Evolutionary conservation across 2,113 vertebrate genomes (phyloP).

Genomic region (Calonectris borealis): DNA sequence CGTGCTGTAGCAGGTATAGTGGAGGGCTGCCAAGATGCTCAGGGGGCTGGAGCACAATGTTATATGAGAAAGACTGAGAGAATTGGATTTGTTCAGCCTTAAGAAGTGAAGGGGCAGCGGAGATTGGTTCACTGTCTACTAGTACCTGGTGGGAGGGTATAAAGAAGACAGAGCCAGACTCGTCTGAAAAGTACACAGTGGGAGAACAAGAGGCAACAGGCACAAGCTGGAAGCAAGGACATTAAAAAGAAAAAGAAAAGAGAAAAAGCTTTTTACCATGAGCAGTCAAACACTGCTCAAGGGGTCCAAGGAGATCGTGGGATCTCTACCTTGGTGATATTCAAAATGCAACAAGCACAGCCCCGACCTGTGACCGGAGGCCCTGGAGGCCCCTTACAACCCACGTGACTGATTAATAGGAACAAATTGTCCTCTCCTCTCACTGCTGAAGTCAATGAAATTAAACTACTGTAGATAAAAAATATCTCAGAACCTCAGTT

Average conservation of each 20-base stretch:
- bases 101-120: neutral
- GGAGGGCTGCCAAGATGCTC: neutral
- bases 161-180: neutral
- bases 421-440: constrained; percentile 22
- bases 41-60: neutral
- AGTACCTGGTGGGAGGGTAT: neutral
- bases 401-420: neutral
- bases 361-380: neutral
- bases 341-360: neutral
- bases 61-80: neutral
- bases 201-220: neutral
- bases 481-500: neutral
- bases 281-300: neutral
- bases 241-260: neutral
- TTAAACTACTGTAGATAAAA: neutral
- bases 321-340: neutral
- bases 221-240: neutral
- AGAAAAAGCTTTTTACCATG: neutral
- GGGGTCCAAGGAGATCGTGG: neutral
- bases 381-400: neutral
- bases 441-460: neutral
- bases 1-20: neutral
- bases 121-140: neutral
- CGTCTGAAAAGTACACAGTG: neutral
- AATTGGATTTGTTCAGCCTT: neutral